Conservation (phyloP, 2,888 invertebrate species). For the Halocaridina rubra region DNA sequence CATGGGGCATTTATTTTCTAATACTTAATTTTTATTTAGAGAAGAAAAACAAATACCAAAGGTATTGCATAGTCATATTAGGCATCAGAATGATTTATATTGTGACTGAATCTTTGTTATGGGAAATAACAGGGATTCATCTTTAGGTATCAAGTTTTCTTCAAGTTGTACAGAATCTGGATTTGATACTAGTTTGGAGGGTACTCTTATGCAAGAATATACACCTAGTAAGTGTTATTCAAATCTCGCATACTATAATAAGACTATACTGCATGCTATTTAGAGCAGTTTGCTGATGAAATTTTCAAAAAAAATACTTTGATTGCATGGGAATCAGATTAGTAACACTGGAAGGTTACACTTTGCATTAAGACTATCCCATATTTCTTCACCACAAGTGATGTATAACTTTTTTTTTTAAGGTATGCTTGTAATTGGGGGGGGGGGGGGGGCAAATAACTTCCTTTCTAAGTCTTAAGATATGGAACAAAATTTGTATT, state of each 20-base stretch:
- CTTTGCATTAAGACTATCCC: constrained; percentile 12
- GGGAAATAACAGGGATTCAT: constrained; percentile 8
- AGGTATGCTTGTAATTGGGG: no score
- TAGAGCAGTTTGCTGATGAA: no score
- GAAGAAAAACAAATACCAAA: constrained; percentile 55
- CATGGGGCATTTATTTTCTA: constrained; percentile 55
- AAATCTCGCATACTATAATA: no score
- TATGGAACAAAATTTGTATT: constrained; percentile 40
- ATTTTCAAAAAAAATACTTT: no score
- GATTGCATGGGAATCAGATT: no score
- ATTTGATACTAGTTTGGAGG: constrained; percentile 20
- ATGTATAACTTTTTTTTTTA: constrained; percentile 13
- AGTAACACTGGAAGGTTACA: no score
- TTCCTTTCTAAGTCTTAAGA: no score
- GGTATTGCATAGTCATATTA: constrained; percentile 57
- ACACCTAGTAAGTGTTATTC: no score
- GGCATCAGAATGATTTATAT: constrained; percentile 36
- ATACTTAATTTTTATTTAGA: constrained; percentile 18
- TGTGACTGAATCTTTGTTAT: constrained; percentile 9
- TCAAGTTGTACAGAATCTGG: constrained; percentile 17
- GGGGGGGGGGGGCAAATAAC: no score
- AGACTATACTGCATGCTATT: no score
- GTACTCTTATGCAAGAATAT: constrained; percentile 12
- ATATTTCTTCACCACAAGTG: constrained; percentile 14
- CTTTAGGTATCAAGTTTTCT: constrained; percentile 15